Conservation (phyloP, 2,113 vertebrate species). For the Triplophysa tibetana region DNA sequence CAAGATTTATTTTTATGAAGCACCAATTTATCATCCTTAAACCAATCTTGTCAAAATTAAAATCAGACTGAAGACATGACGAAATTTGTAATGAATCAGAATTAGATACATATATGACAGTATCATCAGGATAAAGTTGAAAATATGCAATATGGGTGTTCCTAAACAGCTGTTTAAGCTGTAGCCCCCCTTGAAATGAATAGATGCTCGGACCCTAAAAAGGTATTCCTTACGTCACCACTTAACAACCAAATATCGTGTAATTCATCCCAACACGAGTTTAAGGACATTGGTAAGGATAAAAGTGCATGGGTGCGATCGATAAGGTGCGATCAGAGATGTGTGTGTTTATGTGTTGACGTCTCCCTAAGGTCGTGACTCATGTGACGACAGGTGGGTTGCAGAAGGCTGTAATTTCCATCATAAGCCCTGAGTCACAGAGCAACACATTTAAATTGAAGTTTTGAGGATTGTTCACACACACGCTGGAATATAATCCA, state of each 20-base stretch:
- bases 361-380: slow-evolving; percentile 41
- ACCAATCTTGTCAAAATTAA: too few species aligned
- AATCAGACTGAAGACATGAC: too few species aligned
- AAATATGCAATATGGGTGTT: too few species aligned
- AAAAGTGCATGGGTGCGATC: slow-evolving; percentile 22
- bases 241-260: background rate
- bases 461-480: background rate
- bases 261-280: slow-evolving; percentile 38
- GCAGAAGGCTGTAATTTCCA: slow-evolving; percentile 40
- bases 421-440: slow-evolving; percentile 44
- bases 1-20: too few species aligned
- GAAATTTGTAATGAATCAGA: too few species aligned
- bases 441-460: slow-evolving; percentile 18
- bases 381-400: slow-evolving; percentile 36
- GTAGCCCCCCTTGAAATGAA: too few species aligned
- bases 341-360: slow-evolving; percentile 18
- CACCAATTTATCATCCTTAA: too few species aligned
- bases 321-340: slow-evolving; percentile 39
- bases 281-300: slow-evolving; percentile 19
- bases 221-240: too few species aligned
- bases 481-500: slow-evolving; percentile 16
- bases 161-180: too few species aligned
- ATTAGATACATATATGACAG: too few species aligned
- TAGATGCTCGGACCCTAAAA: too few species aligned
- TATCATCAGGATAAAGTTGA: too few species aligned